Evolutionary conservation across 2,113 vertebrate species (phyloP), one percentile per base, ranked within the genome.

Genomic region (Hyperopisus bebe): DNA sequence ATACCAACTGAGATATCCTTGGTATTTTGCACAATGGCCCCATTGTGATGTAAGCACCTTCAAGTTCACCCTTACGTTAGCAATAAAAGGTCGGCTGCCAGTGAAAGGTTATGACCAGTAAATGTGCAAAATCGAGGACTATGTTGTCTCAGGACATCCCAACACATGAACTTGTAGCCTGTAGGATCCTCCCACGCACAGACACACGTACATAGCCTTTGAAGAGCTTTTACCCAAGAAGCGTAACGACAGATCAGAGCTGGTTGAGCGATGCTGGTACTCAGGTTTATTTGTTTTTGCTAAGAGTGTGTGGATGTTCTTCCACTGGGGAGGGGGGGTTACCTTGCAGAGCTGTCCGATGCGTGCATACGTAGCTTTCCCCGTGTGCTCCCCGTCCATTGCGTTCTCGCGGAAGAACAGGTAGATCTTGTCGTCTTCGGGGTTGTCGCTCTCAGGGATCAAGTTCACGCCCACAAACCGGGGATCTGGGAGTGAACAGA

Each of bases 331-430:
- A 4, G 3, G 50, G 27, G 35, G 17, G 24, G 89, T 93, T 94
- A 99, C 98, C 97, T 99, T 99, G 94, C 98, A 99, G 90, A 99
- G 97, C 95, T 99, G 98, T 91, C 98, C 98, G 88, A 99, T 97
- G 90, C 98, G 96, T 92, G 98, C 97, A 0, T 99, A 97, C 27
- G 98, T 99, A 83, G 98, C 98, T 94, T 99, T 99, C 91, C 98
- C 98, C 42, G 96, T 96, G 90, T 99, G 97, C 89, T 99, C 98
- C 87, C 98, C 98, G 88, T 99, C 98, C 62, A 99, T 98, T 0
- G 98, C 98, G 24, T 97, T 99, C 94, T 99, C 98, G 89, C 98
- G 96, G 94, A 99, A 99, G 96, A 99, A 98, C 94, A 99, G 96
- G 93, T 98, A 99, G 88, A 99, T 96, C 96, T 99, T 99, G 93